A percentile compares a stretch with the other conserved stretches of the same genome.
These are phyloP conservation scores for Empidonax alnorum DNA, from an alignment of 2,113 vertebrate genomes.

Conservation along the genomic window DNA sequence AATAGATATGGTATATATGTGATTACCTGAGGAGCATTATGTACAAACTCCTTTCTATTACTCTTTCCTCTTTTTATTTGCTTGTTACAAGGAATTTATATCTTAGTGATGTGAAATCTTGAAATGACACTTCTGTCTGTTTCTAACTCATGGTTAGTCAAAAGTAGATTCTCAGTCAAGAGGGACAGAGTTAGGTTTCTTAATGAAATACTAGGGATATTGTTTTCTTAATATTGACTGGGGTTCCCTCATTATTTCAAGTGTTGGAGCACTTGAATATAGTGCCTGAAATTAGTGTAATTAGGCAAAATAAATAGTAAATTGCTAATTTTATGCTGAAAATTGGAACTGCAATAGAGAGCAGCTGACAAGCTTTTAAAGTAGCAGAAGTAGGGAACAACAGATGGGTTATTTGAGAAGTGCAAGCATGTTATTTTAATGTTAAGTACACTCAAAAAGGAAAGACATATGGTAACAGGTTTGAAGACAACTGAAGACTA, in stretches of 20 bases:
- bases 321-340: slow-evolving; percentile 28
- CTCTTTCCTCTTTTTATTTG: background rate
- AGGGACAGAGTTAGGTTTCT: background rate
- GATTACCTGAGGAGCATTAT: background rate
- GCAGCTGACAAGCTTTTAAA: slow-evolving; percentile 68
- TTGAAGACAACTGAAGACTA: slow-evolving; percentile 65
- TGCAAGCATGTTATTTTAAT: slow-evolving; percentile 68
- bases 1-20: background rate
- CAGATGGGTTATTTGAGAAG: slow-evolving; percentile 68
- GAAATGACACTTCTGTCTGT: background rate
- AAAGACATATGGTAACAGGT: slow-evolving; percentile 65
- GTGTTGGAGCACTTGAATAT: background rate
- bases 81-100: background rate
- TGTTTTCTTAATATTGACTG: background rate
- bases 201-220: background rate
- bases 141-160: background rate
- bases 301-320: slow-evolving; percentile 37
- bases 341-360: slow-evolving; percentile 21
- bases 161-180: background rate
- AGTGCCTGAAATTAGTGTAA: background rate
- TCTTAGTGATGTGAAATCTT: background rate
- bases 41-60: background rate
- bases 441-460: slow-evolving; percentile 64
- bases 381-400: slow-evolving; percentile 38
- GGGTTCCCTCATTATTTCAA: background rate